Percentiles rank a stretch among this genome's conserved stretches.
phyloP scores from a whole-genome alignment of 2,797 vertebrate species.

The Aphelocoma californica region DNA sequence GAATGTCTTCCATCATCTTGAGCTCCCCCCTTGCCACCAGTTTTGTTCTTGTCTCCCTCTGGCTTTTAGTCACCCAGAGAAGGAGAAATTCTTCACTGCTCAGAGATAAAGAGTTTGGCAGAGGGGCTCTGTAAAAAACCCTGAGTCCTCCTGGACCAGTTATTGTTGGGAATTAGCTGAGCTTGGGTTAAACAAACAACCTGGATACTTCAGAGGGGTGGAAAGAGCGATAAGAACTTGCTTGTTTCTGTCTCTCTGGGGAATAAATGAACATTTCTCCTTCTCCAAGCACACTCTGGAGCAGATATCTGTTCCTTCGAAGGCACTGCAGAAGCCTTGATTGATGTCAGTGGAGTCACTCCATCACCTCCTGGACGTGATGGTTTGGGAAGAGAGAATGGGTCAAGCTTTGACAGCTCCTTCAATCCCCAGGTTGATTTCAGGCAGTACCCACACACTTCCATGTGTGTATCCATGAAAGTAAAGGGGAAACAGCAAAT shows the following conservation, averaged over 20 bases:
- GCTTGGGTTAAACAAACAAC: neutral
- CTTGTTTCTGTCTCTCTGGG: neutral
- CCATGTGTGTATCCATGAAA: neutral
- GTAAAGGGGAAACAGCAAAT: neutral
- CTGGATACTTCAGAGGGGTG: neutral
- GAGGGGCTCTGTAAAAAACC: neutral
- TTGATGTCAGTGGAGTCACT: neutral
- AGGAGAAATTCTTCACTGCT: neutral
- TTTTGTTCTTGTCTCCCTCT: neutral
- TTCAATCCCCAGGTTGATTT: neutral
- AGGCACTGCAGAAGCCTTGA: neutral
- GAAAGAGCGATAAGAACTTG: neutral
- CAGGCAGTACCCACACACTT: neutral
- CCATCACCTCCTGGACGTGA: neutral
- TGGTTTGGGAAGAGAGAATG: neutral
- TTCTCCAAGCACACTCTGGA: neutral
- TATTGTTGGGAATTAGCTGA: neutral
- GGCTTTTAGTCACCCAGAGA: neutral
- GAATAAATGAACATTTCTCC: neutral
- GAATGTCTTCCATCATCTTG: neutral
- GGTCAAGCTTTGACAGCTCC: neutral
- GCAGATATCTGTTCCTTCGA: neutral
- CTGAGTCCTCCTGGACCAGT: neutral
- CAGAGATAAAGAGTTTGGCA: neutral
- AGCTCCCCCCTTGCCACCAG: neutral